These are phyloP conservation scores for Paramisgurnus dabryanus DNA, from an alignment of 2,113 vertebrate genomes.

Conservation along the genomic window DNA sequence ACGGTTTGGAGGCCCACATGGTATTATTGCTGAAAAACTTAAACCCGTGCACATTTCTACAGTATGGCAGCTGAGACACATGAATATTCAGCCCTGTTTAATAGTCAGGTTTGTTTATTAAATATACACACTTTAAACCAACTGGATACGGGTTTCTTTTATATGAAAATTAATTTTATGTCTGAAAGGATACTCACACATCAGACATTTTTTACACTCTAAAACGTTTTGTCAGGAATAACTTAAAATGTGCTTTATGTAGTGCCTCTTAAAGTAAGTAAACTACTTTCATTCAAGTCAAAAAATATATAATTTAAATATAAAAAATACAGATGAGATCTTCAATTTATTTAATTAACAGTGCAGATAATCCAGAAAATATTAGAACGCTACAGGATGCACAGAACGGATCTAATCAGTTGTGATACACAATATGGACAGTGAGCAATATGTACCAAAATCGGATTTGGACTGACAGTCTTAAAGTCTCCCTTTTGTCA, in stretches of 20 bases:
- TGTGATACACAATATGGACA: too few relatives aligned
- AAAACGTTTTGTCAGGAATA: too few relatives aligned
- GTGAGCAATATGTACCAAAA: too few relatives aligned
- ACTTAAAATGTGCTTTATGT: too few relatives aligned
- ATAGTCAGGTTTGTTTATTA: conserved; percentile 24
- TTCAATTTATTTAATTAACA: too few relatives aligned
- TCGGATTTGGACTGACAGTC: too few relatives aligned
- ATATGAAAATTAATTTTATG: conserved; percentile 28
- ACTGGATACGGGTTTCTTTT: neutral
- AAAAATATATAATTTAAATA: neutral
- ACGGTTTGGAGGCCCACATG: neutral
- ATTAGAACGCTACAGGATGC: too few relatives aligned
- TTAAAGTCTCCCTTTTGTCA: too few relatives aligned
- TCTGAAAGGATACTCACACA: neutral
- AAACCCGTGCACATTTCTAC: neutral
- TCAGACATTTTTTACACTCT: neutral
- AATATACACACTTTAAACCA: conserved; percentile 10
- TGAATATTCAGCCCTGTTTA: conserved; percentile 45
- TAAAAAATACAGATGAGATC: too few relatives aligned
- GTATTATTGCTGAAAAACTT: neutral
- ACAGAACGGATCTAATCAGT: too few relatives aligned
- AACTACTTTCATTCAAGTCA: neutral
- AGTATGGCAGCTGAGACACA: neutral
- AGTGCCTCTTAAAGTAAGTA: too few relatives aligned
- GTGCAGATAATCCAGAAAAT: too few relatives aligned